phyloP scores from a whole-genome alignment of 2,888 invertebrate species.

The Agrypnus murinus region DNA sequence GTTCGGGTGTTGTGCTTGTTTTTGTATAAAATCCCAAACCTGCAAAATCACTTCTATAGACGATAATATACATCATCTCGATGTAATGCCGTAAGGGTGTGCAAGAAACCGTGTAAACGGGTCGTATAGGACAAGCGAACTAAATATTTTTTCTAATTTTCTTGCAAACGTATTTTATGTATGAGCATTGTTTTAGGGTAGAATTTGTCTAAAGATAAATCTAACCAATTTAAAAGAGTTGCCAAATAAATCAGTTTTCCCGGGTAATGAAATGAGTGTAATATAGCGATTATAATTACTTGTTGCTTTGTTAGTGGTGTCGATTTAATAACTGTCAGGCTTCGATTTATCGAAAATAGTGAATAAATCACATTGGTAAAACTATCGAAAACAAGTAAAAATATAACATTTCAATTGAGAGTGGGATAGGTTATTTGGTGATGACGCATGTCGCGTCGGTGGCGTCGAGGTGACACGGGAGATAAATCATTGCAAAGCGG shows the following conservation, averaged over 20 bases:
- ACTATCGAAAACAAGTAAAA: slow-evolving; percentile 59
- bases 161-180: too few species aligned
- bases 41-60: too few species aligned
- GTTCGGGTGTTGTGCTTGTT: too few species aligned
- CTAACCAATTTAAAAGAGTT: too few species aligned
- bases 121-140: too few species aligned
- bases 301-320: slow-evolving; percentile 57
- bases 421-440: slow-evolving; percentile 65
- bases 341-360: slow-evolving; percentile 61
- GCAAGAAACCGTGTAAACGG: too few species aligned
- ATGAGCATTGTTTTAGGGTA: too few species aligned
- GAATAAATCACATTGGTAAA: slow-evolving; percentile 59
- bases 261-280: neutral
- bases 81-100: too few species aligned
- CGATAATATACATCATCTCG: too few species aligned
- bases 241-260: neutral
- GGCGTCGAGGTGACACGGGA: slow-evolving; percentile 63
- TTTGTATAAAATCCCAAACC: too few species aligned
- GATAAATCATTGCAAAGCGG: slow-evolving; percentile 65
- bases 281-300: slow-evolving; percentile 52
- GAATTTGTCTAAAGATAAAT: too few species aligned
- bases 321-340: slow-evolving; percentile 56
- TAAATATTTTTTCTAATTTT: too few species aligned
- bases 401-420: slow-evolving; percentile 65
- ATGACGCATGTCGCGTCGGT: slow-evolving; percentile 66